A percentile compares a stretch with the other conserved stretches of the same genome.
Conservation (phyloP, 2,797 vertebrate genomes). For the Sebastes ruberrimus region DNA sequence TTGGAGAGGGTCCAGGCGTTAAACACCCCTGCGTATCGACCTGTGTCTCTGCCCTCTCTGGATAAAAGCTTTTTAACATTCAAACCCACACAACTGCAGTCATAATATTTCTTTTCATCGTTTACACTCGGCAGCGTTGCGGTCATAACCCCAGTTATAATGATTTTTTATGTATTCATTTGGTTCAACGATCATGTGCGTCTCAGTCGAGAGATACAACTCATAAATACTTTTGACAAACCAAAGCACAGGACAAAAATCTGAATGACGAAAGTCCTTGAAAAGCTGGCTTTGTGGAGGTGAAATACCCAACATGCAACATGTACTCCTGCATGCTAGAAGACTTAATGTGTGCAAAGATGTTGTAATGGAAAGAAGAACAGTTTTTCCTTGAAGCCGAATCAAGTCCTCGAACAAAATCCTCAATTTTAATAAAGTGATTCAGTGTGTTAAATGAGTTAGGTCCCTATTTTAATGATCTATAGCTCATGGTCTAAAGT, state of each 20-base stretch:
- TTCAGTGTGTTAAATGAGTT: no score
- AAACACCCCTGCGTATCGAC: background rate
- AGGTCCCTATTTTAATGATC: no score
- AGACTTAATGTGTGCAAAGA: background rate
- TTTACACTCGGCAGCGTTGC: background rate
- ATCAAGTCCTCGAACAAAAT: no score
- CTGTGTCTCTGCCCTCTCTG: constrained; percentile 1
- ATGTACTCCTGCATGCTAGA: background rate
- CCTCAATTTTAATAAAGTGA: no score
- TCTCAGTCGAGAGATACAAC: background rate
- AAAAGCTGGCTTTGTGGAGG: background rate
- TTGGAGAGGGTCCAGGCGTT: background rate
- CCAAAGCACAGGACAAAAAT: background rate
- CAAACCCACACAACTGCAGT: background rate
- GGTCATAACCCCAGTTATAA: background rate
- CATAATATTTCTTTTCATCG: background rate
- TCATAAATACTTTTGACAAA: background rate
- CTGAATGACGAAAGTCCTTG: background rate
- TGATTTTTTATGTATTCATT: background rate
- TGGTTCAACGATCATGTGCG: background rate
- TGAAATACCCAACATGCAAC: background rate
- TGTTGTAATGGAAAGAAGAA: background rate
- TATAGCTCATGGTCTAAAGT: no score
- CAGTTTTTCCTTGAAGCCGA: no score
- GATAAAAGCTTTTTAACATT: constrained; percentile 43